phyloP scores from a whole-genome alignment of 2,797 vertebrate species.

The Pseudocheirus occidentalis region DNA sequence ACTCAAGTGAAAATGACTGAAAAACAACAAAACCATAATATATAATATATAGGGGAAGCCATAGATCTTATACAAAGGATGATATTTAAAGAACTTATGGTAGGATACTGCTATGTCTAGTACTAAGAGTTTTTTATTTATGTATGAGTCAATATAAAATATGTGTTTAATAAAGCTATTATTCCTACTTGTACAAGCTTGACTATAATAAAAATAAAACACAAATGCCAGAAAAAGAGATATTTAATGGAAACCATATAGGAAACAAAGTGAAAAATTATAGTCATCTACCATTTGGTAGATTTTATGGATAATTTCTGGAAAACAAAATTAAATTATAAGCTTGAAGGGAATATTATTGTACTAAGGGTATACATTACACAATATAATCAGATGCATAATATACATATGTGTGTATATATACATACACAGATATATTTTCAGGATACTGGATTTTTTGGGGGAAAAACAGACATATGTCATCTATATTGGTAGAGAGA shows the following conservation, averaged over 20 bases:
- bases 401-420: neutral
- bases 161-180: neutral
- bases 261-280: neutral
- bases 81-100: neutral
- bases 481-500: neutral
- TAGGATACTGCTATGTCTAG: neutral
- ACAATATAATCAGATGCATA: neutral
- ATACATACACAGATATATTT: neutral
- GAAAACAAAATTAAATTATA: neutral
- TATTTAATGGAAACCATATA: neutral
- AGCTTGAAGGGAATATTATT: neutral
- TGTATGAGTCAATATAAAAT: neutral
- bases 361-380: neutral
- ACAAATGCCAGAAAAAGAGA: neutral
- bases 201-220: neutral
- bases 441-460: neutral
- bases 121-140: neutral
- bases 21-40: neutral
- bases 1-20: too few relatives aligned
- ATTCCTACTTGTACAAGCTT: neutral
- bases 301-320: neutral
- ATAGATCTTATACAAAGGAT: neutral
- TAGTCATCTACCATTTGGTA: neutral
- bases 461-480: neutral
- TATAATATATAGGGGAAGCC: neutral